Base-by-base conservation (phyloP, 2,888 invertebrate genomes). In the Xestia c-nigrum region DNA sequence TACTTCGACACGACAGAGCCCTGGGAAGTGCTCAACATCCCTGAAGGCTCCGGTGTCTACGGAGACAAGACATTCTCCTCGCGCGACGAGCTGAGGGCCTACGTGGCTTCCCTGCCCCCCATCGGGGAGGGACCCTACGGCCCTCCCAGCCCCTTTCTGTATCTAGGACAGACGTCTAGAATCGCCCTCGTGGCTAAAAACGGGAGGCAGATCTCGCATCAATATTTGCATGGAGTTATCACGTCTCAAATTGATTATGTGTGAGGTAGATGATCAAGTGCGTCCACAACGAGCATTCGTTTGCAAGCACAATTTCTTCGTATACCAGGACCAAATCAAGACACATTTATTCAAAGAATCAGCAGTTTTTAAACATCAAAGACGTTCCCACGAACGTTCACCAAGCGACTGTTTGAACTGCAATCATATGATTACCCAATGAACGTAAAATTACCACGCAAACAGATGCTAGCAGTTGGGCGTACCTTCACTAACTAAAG, bases 1-100 rank as follows among this genome's bases (percentile, higher is more conserved):
- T 96, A 96, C 92, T 96, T 96, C 91, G 94, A 94, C 72, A 96
- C 95, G 0, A 67, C 91, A 0, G 76, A 87, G 1, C 87, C 93
- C 0, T 96, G 96, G 96, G 76, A 84, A 61, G 74, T 88, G 0
- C 19, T 92, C 0, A 86, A 91, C 55, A 83, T 89, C 1, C 83
- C 92, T 0, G 91, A 88, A 3, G 90, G 91, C 1, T 75, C 84
- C 19, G 50, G 85, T 7, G 74, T 94, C 21, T 96, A 96, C 90
- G 96, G 94, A 0, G 91, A 91, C 76, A 89, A 86, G n/a, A 83
- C 82, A 1, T 96, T 96, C 91, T n/a, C 85, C 0, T 87, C 88
- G 0, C 92, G 95, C 24, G 92, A 90, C 5, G 91, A 88, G 4
- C 87, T 96, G n/a, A 85, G 89, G 10, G 84, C 78, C 1, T 83